phyloP scores from a whole-genome alignment of 2,113 vertebrate species.

The Rhinolophus ferrumequinum region DNA sequence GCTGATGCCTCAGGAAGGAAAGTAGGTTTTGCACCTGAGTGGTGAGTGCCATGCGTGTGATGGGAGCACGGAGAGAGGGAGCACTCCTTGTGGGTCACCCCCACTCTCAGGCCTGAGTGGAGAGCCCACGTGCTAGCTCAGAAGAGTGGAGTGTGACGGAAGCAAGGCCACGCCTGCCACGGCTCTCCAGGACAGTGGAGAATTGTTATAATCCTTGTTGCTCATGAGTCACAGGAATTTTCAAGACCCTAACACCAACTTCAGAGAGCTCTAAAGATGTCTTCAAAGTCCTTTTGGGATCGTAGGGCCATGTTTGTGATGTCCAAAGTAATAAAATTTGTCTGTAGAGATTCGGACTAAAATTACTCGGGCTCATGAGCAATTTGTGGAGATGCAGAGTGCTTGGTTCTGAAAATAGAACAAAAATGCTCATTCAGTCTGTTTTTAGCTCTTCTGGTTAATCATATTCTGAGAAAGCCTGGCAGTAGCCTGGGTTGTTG shows the following conservation, averaged over 20 bases:
- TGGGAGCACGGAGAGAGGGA: rapidly evolving
- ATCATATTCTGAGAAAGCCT: background rate
- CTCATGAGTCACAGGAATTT: background rate
- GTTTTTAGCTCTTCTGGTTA: background rate
- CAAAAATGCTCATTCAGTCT: background rate
- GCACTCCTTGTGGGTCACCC: too few relatives aligned
- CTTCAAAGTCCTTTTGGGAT: conserved; percentile 5
- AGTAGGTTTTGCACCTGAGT: background rate
- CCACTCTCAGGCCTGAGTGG: background rate
- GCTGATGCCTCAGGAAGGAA: background rate
- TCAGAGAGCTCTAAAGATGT: background rate
- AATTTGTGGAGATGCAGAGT: background rate
- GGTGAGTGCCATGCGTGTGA: rapidly evolving
- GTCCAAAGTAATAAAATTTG: background rate
- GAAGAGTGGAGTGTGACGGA: rapidly evolving
- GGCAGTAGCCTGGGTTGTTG: too few relatives aligned
- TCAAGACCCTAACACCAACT: background rate
- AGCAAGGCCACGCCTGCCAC: rapidly evolving
- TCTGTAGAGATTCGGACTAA: conserved; percentile 55
- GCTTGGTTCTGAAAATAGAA: conserved; percentile 54
- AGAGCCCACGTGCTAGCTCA: background rate
- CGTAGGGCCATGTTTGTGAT: background rate
- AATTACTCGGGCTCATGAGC: conserved; percentile 58
- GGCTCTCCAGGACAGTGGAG: background rate
- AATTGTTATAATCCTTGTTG: background rate